These are phyloP conservation scores for Oscheius sp. DNA, from an alignment of 2,888 invertebrate genomes.

Conservation along the genomic window DNA sequence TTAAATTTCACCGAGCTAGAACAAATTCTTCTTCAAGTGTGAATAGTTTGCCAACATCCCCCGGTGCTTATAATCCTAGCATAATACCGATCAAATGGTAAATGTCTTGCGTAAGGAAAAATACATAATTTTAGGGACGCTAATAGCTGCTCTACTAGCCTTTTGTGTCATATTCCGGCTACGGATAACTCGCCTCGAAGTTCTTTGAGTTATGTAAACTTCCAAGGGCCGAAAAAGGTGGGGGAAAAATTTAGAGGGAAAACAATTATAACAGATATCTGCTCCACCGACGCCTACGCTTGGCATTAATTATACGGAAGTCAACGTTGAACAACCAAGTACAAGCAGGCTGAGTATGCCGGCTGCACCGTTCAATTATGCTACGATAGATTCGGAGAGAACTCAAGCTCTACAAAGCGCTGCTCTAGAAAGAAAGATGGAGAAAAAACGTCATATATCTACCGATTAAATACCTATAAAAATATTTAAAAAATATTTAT, in stretches of 20 bases:
- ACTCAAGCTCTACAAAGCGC: constrained; percentile 35
- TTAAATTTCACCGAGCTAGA: constrained; percentile 17
- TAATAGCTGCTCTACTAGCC: constrained; percentile 2
- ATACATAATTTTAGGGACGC: constrained; percentile 17
- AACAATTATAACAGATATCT: not conserved
- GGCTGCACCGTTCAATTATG: constrained; percentile 9
- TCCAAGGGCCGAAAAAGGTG: not conserved
- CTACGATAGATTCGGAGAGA: constrained; percentile 32
- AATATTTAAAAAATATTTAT: constrained; percentile 2
- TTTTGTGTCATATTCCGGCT: constrained; percentile 9
- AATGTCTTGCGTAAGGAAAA: not conserved
- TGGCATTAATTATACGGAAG: constrained; percentile 21
- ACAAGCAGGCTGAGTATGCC: not conserved
- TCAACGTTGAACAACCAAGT: not conserved
- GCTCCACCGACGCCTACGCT: not conserved
- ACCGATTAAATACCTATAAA: not conserved
- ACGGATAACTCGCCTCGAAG: not conserved
- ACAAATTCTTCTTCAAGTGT: constrained; percentile 17
- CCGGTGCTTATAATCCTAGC: not conserved
- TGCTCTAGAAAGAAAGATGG: not conserved
- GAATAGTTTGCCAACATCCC: constrained; percentile 1
- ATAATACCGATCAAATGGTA: constrained; percentile 27
- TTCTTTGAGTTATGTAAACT: constrained; percentile 12
- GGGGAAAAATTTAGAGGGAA: not conserved
- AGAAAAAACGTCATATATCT: constrained; percentile 9